phyloP scores from a whole-genome alignment of 2,113 vertebrate species.

The Bos taurus region DNA sequence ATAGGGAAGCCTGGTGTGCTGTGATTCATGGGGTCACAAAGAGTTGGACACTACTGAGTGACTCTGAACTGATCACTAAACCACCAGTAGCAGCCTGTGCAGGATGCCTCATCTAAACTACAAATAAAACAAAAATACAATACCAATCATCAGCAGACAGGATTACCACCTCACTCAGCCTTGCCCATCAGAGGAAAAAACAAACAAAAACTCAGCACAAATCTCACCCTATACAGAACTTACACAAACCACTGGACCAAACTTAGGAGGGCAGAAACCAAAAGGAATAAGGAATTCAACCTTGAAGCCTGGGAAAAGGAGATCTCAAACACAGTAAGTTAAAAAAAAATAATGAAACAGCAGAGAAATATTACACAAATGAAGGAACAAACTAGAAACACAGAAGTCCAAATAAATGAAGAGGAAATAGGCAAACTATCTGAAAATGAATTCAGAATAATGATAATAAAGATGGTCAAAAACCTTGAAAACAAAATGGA shows the following conservation, averaged over 20 bases:
- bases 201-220: not conserved
- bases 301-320: not conserved
- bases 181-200: not conserved
- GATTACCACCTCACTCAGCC: not conserved
- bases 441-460: not conserved
- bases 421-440: not conserved
- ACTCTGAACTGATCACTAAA: not conserved
- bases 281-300: not conserved
- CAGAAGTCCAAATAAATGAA: not conserved
- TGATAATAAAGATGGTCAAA: not conserved
- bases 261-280: not conserved
- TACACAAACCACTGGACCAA: not conserved
- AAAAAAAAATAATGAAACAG: not conserved
- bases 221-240: not conserved
- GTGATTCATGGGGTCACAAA: no score
- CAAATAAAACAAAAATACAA: not conserved
- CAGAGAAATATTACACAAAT: not conserved
- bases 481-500: not conserved
- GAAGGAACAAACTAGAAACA: not conserved
- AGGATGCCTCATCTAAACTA: not conserved
- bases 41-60: accelerated
- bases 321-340: not conserved
- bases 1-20: no score
- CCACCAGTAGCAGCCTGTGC: not conserved
- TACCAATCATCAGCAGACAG: not conserved